Percentiles rank a stretch among this genome's conserved stretches.
Evolutionary conservation across 1,140 invertebrate genomes (phyloP).

Genomic region (Cyrtorhinus lividipennis): DNA sequence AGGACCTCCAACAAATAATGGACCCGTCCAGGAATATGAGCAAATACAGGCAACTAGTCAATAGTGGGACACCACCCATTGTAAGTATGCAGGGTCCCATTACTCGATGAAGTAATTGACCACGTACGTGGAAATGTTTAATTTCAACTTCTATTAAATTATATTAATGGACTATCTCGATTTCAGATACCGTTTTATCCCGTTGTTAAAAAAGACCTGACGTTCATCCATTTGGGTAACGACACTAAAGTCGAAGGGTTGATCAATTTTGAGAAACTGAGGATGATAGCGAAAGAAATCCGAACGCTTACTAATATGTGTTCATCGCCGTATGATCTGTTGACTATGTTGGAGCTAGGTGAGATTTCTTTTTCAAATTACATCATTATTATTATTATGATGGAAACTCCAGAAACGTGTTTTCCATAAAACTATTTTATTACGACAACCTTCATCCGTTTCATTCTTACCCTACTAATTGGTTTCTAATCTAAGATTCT

Average conservation of each 20-base stretch:
- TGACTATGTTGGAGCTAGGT: constrained; percentile 63
- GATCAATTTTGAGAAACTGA: constrained; percentile 95
- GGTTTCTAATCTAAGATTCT: too few relatives aligned
- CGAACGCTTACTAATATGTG: constrained; percentile 89
- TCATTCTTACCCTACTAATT: too few relatives aligned
- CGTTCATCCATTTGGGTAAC: constrained; percentile 95
- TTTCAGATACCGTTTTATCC: constrained; percentile 88
- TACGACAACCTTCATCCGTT: too few relatives aligned
- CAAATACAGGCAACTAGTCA: constrained; percentile 89
- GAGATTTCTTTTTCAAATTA: neutral
- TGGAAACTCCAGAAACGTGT: too few relatives aligned
- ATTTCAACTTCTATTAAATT: neutral
- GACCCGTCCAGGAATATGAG: constrained; percentile 98
- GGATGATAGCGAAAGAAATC: constrained; percentile 98
- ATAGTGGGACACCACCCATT: constrained; percentile 75
- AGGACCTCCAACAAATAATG: constrained; percentile 87
- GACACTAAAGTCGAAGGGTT: constrained; percentile 83
- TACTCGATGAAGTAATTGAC: neutral
- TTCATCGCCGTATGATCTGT: constrained; percentile 77
- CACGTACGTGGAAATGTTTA: neutral
- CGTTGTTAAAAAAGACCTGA: constrained; percentile 92
- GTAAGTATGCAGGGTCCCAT: too few relatives aligned
- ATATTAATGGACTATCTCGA: neutral
- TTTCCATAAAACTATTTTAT: too few relatives aligned
- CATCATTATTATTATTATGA: neutral